Evolutionary conservation across 2,888 invertebrate genomes (phyloP).

Genomic region (Eurytoma californica): DNA sequence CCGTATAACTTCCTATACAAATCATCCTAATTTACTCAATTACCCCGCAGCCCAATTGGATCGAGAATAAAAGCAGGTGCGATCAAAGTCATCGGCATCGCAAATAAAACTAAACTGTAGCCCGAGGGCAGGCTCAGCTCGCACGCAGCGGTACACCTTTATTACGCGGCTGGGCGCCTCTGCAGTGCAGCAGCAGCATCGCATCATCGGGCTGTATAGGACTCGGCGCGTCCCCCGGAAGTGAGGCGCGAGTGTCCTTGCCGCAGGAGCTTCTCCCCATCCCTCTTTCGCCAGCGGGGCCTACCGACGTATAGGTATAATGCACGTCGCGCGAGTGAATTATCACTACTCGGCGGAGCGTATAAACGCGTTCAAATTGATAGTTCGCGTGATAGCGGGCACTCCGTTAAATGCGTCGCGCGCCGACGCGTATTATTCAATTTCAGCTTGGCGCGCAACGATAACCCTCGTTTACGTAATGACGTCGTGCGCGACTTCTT

Average conservation of each 20-base stretch:
- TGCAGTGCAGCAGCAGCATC: not conserved
- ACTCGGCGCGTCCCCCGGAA: not conserved
- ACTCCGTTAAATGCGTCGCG: conserved; percentile 3
- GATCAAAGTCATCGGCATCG: conserved; percentile 6
- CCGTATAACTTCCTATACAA: not conserved
- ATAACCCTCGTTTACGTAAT: conserved; percentile 50
- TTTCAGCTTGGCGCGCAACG: conserved; percentile 17
- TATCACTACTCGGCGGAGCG: conserved; percentile 16
- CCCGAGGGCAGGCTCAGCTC: not conserved
- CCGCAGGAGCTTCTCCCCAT: conserved; percentile 29
- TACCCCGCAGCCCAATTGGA: conserved; percentile 4
- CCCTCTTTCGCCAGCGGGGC: not conserved
- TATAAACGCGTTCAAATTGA: conserved; percentile 46
- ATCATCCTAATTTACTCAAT: conserved; percentile 22
- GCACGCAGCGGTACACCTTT: not conserved
- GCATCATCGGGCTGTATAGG: conserved; percentile 17
- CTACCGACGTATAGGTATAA: not conserved
- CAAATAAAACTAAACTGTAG: conserved; percentile 32
- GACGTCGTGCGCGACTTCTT: conserved; percentile 24
- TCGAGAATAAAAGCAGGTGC: conserved; percentile 12
- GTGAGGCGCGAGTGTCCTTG: conserved; percentile 44
- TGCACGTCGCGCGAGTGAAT: conserved; percentile 28
- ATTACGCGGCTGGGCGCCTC: conserved; percentile 12
- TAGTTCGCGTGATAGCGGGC: conserved; percentile 45
- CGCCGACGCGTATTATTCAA: conserved; percentile 39